Percentiles rank a stretch among this genome's conserved stretches.
phyloP scores from a whole-genome alignment of 2,888 invertebrate species.

The Anarsia innoxiella region DNA sequence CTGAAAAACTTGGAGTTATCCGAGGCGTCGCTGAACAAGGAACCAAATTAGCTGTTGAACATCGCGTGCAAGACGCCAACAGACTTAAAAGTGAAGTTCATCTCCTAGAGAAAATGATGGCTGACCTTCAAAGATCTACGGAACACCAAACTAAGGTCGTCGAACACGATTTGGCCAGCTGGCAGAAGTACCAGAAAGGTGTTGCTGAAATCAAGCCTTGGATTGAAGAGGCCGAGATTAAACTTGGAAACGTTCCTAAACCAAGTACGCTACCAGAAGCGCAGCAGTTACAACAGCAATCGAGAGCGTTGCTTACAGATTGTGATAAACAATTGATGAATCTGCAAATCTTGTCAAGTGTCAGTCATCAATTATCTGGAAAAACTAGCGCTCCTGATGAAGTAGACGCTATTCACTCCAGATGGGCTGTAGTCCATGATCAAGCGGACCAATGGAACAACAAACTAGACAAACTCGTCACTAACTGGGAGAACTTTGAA shows the following conservation, averaged over 20 bases:
- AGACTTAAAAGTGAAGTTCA: constrained; percentile 84
- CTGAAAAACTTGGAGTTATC: constrained; percentile 83
- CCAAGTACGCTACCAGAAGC: constrained; percentile 88
- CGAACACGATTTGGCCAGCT: constrained; percentile 85
- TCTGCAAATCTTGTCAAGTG: constrained; percentile 82
- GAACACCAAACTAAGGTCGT: constrained; percentile 85
- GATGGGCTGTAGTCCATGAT: constrained; percentile 90
- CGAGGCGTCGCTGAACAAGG: constrained; percentile 86
- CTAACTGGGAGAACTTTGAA: constrained; percentile 89
- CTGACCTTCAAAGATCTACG: constrained; percentile 83
- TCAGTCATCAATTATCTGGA: constrained; percentile 84
- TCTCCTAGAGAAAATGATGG: constrained; percentile 83
- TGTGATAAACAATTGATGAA: constrained; percentile 85
- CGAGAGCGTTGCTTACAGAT: constrained; percentile 83
- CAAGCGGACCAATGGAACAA: constrained; percentile 85
- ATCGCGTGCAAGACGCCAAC: constrained; percentile 81
- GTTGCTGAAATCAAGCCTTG: constrained; percentile 89
- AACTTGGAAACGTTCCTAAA: constrained; percentile 82
- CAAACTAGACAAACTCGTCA: constrained; percentile 85
- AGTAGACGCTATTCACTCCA: constrained; percentile 87
- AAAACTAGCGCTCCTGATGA: constrained; percentile 88
- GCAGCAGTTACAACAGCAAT: constrained; percentile 82
- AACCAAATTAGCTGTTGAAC: constrained; percentile 80
- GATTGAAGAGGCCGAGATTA: constrained; percentile 91
- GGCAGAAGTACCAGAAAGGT: constrained; percentile 88